Percentiles rank a stretch among this genome's conserved stretches.
Evolutionary conservation across 1,140 invertebrate genomes (phyloP).

Genomic region (Ooceraea biroi): DNA sequence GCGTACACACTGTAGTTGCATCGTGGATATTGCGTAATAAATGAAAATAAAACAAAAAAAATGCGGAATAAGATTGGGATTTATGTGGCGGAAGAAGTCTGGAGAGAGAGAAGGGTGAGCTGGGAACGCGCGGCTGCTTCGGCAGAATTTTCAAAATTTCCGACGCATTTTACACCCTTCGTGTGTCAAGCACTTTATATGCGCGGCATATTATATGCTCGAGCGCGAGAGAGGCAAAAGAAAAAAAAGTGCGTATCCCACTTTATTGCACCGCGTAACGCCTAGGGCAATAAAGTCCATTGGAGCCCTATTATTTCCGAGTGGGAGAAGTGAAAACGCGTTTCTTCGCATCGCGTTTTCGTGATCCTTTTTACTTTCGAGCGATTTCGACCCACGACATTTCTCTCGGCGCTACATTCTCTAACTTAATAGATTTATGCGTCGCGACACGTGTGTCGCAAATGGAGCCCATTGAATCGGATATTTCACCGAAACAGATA

Average conservation of each 20-base stretch:
- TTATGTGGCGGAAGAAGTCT: background rate
- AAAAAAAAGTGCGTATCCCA: constrained; percentile 40
- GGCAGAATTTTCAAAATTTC: constrained; percentile 34
- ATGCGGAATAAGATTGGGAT: background rate
- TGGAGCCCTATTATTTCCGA: constrained; percentile 41
- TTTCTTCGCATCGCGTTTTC: constrained; percentile 20
- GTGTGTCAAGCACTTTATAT: constrained; percentile 45
- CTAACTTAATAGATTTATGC: constrained; percentile 40
- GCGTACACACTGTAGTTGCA: background rate
- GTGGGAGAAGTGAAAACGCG: constrained; percentile 41
- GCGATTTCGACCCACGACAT: constrained; percentile 37
- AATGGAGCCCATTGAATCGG: background rate
- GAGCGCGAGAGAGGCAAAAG: background rate
- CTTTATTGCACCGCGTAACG: constrained; percentile 48
- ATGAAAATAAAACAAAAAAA: background rate
- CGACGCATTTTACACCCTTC: background rate
- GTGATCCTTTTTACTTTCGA: constrained; percentile 43
- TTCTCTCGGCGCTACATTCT: constrained; percentile 28
- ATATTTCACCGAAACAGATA: constrained; percentile 33
- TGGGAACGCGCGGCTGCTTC: background rate
- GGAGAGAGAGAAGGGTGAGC: background rate
- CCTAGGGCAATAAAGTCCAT: constrained; percentile 47
- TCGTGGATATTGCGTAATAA: constrained; percentile 1
- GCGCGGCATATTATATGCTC: constrained; percentile 31
- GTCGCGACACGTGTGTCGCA: background rate